Evolutionary conservation across 2,888 invertebrate genomes (phyloP), one percentile per base, ranked within the genome.

Genomic region (Lepetodrilus schrolli): DNA sequence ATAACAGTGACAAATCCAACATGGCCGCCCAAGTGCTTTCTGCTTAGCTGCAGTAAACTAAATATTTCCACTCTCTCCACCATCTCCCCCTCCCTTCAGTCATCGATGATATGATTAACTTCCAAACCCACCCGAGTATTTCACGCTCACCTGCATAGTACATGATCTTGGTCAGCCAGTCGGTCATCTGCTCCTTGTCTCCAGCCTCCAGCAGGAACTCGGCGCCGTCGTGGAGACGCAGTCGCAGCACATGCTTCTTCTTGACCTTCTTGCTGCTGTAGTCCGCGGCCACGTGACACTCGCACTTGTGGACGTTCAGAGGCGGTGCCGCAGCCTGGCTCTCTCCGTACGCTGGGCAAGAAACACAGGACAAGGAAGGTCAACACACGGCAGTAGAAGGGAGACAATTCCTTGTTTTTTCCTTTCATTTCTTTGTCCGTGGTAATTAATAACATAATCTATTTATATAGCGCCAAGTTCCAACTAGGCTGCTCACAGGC

Each of bases 81-180:
- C n/a, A n/a, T n/a, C n/a, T n/a, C n/a, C n/a, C n/a, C n/a, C n/a
- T n/a, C n/a, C n/a, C n/a, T n/a, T n/a, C n/a, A n/a, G n/a, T n/a
- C n/a, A n/a, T n/a, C n/a, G n/a, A n/a, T n/a, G n/a, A n/a, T n/a
- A n/a, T n/a, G n/a, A n/a, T n/a, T n/a, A n/a, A n/a, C n/a, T n/a
- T n/a, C n/a, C n/a, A n/a, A n/a, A n/a, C n/a, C n/a, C n/a, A n/a
- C n/a, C n/a, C n/a, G n/a, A n/a, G n/a, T n/a, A n/a, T n/a, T n/a
- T n/a, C n/a, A n/a, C n/a, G n/a, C n/a, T n/a, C n/a, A 88, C 88
- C 89, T 81, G 99, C 98, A 91, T 97, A 97, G 93, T 97, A 98
- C 72, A 94, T 93, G 82, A 99, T 94, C 92, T 97, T 97, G 87
- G 94, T 94, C 17, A 96, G 94, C 97, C 97, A 98, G 75, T 96